Conservation (phyloP, 2,113 vertebrate species). For the Parus major region DNA sequence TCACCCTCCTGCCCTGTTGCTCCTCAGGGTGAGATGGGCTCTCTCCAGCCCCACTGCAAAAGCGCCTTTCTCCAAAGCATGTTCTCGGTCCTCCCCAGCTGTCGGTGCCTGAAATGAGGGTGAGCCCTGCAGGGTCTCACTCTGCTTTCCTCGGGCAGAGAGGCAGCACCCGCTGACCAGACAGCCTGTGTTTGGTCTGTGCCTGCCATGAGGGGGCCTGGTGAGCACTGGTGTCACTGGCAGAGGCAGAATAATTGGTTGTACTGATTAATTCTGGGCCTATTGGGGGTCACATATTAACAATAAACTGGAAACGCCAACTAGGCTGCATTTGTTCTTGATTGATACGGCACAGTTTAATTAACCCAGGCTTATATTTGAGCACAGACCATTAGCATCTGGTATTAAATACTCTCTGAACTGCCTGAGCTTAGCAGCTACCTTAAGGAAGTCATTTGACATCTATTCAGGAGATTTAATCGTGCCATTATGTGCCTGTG, state of each 20-base stretch:
- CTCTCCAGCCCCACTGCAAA: neutral
- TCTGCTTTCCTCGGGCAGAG: neutral
- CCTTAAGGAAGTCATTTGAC: conserved; percentile 27
- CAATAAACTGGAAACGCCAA: neutral
- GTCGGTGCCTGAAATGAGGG: neutral
- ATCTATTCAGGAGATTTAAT: conserved; percentile 15
- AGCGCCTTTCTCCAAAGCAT: neutral
- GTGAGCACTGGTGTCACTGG: neutral
- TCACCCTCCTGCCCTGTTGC: neutral
- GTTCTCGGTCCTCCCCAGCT: neutral
- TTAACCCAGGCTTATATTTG: conserved; percentile 7
- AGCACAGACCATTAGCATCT: neutral
- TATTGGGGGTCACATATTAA: neutral
- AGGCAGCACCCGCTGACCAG: fast-evolving
- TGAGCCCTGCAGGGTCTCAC: neutral
- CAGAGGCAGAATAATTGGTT: neutral
- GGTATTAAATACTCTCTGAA: conserved; percentile 5
- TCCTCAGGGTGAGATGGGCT: fast-evolving
- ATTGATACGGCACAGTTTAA: neutral
- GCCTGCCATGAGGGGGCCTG: neutral
- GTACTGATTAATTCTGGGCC: neutral
- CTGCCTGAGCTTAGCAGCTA: neutral
- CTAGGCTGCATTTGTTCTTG: neutral
- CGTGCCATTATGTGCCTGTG: conserved; percentile 10
- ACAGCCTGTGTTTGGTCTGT: neutral